These are phyloP conservation scores for Cetoscarus ocellatus DNA, from an alignment of 2,797 vertebrate species.

Conservation along the genomic window DNA sequence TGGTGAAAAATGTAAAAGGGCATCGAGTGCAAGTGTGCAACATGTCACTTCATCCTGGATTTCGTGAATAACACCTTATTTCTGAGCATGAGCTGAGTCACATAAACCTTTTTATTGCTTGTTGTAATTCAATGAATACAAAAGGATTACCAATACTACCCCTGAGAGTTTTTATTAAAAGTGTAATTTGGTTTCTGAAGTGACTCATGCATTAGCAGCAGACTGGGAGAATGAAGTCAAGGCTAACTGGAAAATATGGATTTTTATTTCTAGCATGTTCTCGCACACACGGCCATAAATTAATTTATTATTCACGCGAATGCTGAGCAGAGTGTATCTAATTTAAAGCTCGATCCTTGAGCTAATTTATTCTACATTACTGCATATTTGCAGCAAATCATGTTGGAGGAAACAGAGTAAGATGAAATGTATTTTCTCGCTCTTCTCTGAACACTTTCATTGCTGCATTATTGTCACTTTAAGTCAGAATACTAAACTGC, in stretches of 20 bases:
- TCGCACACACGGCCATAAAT: conserved; percentile 6
- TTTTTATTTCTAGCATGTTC: neutral
- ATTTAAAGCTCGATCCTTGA: conserved; percentile 42
- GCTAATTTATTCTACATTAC: conserved; percentile 41
- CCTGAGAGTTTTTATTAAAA: neutral
- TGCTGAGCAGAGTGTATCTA: conserved; percentile 40
- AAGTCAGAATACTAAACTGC: conserved; percentile 4
- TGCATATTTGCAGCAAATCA: conserved; percentile 28
- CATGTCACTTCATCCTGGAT: too few relatives aligned
- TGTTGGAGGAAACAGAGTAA: conserved; percentile 20
- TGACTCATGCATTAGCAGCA: conserved; percentile 3
- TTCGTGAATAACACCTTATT: too few relatives aligned
- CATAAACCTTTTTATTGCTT: too few relatives aligned
- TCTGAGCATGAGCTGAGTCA: too few relatives aligned
- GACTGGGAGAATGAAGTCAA: neutral
- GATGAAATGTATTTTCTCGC: conserved; percentile 23
- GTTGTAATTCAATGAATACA: neutral
- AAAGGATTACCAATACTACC: neutral
- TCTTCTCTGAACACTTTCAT: conserved; percentile 26
- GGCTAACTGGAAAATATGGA: neutral
- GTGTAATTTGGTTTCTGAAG: conserved; percentile 6
- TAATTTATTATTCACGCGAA: conserved; percentile 31
- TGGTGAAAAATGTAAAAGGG: too few relatives aligned
- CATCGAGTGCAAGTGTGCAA: too few relatives aligned
- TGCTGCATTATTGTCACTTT: conserved; percentile 17